Evolutionary conservation across 2,797 vertebrate genomes (phyloP), one percentile per base, ranked within the genome.

Genomic region (Fistularia commersonii): DNA sequence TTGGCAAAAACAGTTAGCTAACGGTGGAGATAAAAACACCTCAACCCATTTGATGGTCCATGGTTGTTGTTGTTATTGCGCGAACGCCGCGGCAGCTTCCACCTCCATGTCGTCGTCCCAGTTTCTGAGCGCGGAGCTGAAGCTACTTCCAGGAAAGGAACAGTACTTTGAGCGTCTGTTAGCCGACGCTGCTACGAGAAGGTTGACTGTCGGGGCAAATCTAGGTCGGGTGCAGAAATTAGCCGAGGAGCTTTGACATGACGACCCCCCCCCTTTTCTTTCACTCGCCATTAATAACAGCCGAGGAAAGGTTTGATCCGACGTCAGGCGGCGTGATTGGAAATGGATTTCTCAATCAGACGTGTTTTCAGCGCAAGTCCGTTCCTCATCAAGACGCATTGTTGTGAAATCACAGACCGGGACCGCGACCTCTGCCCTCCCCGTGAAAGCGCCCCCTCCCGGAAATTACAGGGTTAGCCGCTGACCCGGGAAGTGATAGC

Each of bases 351-450:
- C 54, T 65, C 76, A 87, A 86, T 87, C 75, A 81, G 64, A 12
- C 39, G 8, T 69, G 64, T 78, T 75, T 49, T 81, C 72, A 76
- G 59, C 48, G 58, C 74, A 67, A 46, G 65, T 68, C 74, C 63
- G 61, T 65, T 73, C 39, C 69, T 88, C 82, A 89, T 91, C 89
- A 90, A 81, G 56, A 60, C 48, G 57, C 64, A 89, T 89, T 90
- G 88, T 89, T 73, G 59, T 63, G 44, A 89, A 89, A 92, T 88
- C 64, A 84, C 81, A 49, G 76, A 77, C 8, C 82, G 87, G 48
- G 37, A 57, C 60, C 44, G 49, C 85, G 80, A 88, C 84, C 86
- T 83, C 66, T 87, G 84, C 53, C 66, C 66, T 48, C 36, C 66
- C 62, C 72, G 66, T 58, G 66, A 71, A 82, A 74, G 77, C 65